These are phyloP conservation scores for Ochlodes sylvanus DNA, from an alignment of 2,888 invertebrate species.

Conservation along the genomic window DNA sequence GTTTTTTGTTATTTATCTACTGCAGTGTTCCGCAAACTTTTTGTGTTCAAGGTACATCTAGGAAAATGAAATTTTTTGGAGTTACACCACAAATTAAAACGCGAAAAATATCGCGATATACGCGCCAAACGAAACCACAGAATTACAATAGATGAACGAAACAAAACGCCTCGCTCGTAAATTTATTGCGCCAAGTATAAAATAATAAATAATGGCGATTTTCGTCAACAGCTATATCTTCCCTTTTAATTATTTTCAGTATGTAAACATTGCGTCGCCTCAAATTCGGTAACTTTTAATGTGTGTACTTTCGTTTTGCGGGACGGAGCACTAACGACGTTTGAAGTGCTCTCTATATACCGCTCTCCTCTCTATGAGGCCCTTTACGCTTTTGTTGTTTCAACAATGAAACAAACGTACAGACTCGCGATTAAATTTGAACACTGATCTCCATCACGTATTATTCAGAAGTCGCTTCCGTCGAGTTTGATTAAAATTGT, in stretches of 20 bases:
- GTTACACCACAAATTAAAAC: too few species aligned
- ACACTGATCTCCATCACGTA: constrained; percentile 50
- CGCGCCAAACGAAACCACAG: too few species aligned
- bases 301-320: constrained; percentile 75
- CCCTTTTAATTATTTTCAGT: constrained; percentile 10
- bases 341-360: constrained; percentile 69
- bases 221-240: constrained; percentile 41
- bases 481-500: constrained; percentile 44
- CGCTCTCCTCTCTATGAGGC: constrained; percentile 67
- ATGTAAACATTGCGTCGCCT: constrained; percentile 59
- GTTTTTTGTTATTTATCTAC: too few species aligned
- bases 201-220: constrained; percentile 57
- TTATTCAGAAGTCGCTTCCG: constrained; percentile 47
- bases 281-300: constrained; percentile 78
- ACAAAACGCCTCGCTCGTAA: too few species aligned
- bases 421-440: constrained; percentile 65
- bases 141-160: too few species aligned
- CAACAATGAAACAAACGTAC: constrained; percentile 73
- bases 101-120: too few species aligned
- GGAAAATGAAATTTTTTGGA: too few species aligned
- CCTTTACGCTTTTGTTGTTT: constrained; percentile 72
- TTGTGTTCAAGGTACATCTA: too few species aligned
- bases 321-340: constrained; percentile 66
- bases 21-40: too few species aligned
- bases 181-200: background rate